Evolutionary conservation across 2,113 vertebrate species (phyloP).

Genomic region (Nipponia nippon): DNA sequence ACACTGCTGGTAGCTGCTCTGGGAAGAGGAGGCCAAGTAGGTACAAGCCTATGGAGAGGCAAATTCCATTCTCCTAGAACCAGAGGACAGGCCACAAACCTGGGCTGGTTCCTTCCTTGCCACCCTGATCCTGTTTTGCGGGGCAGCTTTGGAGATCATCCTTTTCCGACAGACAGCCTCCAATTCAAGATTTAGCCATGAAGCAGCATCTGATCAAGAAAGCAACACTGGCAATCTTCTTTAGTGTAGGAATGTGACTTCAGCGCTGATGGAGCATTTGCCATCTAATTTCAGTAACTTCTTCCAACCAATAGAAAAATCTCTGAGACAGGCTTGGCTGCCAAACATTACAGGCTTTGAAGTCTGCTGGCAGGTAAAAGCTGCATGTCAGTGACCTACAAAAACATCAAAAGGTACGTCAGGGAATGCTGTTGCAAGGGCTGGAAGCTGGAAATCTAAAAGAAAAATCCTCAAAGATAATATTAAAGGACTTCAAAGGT

Average conservation of each 20-base stretch:
- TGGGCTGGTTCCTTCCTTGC: not conserved
- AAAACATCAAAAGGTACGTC: slow-evolving; percentile 28
- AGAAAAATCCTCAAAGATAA: slow-evolving; percentile 43
- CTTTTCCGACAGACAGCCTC: not conserved
- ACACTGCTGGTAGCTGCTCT: not conserved
- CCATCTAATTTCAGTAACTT: slow-evolving; percentile 19
- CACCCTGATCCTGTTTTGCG: not conserved
- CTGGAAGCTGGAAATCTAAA: not conserved
- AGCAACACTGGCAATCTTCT: not conserved
- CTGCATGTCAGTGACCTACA: slow-evolving; percentile 39
- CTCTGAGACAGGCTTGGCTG: not conserved
- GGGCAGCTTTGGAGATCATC: not conserved
- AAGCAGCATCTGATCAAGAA: slow-evolving; percentile 25
- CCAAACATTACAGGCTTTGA: slow-evolving; percentile 24
- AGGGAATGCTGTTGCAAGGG: not conserved
- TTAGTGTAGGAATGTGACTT: not conserved
- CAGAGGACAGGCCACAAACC: not conserved
- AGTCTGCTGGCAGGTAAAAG: slow-evolving; percentile 44
- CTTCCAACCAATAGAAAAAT: slow-evolving; percentile 5
- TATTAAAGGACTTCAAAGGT: slow-evolving; percentile 10
- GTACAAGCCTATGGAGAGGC: not conserved
- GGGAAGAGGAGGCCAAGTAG: not conserved
- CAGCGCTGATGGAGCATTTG: not conserved
- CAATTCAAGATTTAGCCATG: not conserved
- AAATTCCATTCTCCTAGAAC: not conserved